Percentiles rank a stretch among this genome's conserved stretches.
Conservation (phyloP, 2,113 vertebrate species). For the Clarias gariepinus region DNA sequence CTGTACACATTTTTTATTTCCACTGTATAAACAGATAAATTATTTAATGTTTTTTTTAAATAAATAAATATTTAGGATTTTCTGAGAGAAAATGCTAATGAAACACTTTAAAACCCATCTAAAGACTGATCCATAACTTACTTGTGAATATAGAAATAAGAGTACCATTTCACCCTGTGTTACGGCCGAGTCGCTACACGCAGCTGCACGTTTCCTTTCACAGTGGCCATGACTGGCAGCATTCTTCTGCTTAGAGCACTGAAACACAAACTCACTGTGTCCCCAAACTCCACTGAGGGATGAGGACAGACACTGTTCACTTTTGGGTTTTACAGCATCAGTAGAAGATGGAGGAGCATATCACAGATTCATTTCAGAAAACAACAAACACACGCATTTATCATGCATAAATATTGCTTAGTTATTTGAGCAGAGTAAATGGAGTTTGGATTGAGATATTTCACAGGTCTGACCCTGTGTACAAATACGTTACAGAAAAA, state of each 20-base stretch:
- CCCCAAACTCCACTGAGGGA: constrained; percentile 53
- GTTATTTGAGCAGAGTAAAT: too few relatives aligned
- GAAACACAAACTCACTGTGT: constrained; percentile 57
- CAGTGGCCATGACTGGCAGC: constrained; percentile 50
- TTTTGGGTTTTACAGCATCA: constrained; percentile 24
- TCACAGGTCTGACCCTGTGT: neutral
- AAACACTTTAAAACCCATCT: constrained; percentile 10
- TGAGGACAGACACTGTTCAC: constrained; percentile 31
- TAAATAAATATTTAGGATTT: neutral
- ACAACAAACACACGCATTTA: neutral
- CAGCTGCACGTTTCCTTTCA: constrained; percentile 52
- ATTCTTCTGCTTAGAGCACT: constrained; percentile 53
- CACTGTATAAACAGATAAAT: neutral
- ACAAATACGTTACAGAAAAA: neutral
- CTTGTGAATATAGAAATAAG: constrained; percentile 5
- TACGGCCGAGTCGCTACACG: constrained; percentile 4
- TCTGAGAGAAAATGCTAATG: neutral
- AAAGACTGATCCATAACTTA: constrained; percentile 12
- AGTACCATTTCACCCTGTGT: constrained; percentile 32
- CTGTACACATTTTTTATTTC: neutral
- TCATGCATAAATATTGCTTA: neutral
- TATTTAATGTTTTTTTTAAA: neutral
- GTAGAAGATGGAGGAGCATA: constrained; percentile 9
- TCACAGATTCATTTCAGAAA: neutral
- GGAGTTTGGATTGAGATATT: neutral